Evolutionary conservation across 2,797 vertebrate genomes (phyloP).

Genomic region (Poecilia gillii): DNA sequence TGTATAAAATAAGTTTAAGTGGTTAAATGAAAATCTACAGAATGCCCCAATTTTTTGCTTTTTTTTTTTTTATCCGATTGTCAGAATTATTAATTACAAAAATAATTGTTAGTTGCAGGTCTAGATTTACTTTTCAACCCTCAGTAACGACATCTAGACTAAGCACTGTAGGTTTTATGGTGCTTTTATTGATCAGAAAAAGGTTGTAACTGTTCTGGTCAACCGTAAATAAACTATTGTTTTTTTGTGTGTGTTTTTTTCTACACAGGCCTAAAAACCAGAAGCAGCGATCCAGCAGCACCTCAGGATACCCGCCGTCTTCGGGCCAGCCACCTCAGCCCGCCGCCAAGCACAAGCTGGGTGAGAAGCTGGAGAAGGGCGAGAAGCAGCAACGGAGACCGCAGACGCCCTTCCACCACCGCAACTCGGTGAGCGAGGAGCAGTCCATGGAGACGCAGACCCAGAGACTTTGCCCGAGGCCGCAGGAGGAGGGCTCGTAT

Average conservation of each 20-base stretch:
- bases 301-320: slow-evolving; percentile 89
- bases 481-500: slow-evolving; percentile 89
- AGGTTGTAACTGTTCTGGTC: neutral
- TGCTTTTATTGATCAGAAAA: neutral
- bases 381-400: slow-evolving; percentile 98
- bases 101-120: no score
- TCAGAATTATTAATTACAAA: no score
- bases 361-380: slow-evolving; percentile 94
- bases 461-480: slow-evolving; percentile 89
- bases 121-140: neutral
- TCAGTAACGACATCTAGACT: neutral
- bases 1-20: no score
- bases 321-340: slow-evolving; percentile 87
- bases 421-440: slow-evolving; percentile 90
- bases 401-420: slow-evolving; percentile 96
- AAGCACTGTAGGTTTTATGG: neutral
- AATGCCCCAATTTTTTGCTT: no score
- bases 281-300: slow-evolving; percentile 90
- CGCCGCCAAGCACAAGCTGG: slow-evolving; percentile 95
- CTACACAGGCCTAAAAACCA: slow-evolving; percentile 89
- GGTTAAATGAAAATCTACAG: no score
- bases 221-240: no score
- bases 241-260: no score
- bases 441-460: slow-evolving; percentile 88
- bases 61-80: no score